Evolutionary conservation across 2,888 invertebrate species (phyloP).

Genomic region (Marronus borbonicus): DNA sequence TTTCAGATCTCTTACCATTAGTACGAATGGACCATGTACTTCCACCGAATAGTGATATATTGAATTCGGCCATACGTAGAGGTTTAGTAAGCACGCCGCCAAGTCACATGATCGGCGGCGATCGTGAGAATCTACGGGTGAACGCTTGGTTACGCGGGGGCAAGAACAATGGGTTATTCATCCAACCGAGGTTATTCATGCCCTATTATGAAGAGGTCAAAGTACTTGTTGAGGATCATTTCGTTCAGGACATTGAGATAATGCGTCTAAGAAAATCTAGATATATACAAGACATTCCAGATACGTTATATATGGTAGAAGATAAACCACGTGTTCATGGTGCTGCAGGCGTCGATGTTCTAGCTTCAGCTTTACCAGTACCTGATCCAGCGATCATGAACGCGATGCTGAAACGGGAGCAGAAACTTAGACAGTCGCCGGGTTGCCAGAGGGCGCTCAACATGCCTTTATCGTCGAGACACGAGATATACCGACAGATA

Average conservation of each 20-base stretch:
- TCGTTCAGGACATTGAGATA: conserved; percentile 84
- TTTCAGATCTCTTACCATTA: conserved; percentile 87
- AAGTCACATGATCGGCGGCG: conserved; percentile 88
- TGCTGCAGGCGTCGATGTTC: conserved; percentile 76
- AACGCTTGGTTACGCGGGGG: conserved; percentile 88
- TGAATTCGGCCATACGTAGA: conserved; percentile 80
- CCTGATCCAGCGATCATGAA: conserved; percentile 84
- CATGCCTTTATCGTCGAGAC: conserved; percentile 82
- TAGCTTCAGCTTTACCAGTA: conserved; percentile 80
- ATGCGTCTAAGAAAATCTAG: conserved; percentile 76
- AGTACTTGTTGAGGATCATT: conserved; percentile 88
- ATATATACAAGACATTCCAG: conserved; percentile 89
- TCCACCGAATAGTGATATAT: conserved; percentile 85
- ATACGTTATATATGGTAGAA: conserved; percentile 92
- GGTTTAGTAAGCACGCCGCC: conserved; percentile 88
- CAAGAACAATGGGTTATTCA: conserved; percentile 81
- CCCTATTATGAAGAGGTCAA: conserved; percentile 97
- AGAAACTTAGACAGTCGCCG: conserved; percentile 85
- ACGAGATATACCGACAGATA: conserved; percentile 84
- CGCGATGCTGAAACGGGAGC: conserved; percentile 88
- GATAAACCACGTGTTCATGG: conserved; percentile 72
- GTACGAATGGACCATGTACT: conserved; percentile 93
- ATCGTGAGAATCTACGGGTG: conserved; percentile 77
- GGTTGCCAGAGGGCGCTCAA: conserved; percentile 85
- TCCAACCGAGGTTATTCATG: conserved; percentile 92